phyloP scores from a whole-genome alignment of 2,797 vertebrate genomes.

The Vireo griseus region DNA sequence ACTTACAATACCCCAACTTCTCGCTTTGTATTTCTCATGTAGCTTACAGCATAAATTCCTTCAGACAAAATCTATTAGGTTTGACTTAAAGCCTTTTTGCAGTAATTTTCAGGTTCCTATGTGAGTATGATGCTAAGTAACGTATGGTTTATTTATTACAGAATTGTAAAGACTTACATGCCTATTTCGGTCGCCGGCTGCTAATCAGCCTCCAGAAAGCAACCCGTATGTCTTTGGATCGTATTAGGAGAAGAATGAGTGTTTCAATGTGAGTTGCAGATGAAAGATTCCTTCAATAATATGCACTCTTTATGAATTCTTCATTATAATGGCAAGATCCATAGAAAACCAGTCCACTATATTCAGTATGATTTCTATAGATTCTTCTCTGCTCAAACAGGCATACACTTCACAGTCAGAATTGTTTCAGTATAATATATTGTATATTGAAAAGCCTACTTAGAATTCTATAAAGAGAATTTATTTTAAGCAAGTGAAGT shows the following conservation, averaged over 20 bases:
- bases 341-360: not conserved
- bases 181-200: conserved; percentile 76
- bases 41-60: not conserved
- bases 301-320: not conserved
- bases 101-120: not conserved
- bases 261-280: conserved; percentile 70
- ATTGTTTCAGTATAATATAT: not conserved
- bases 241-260: conserved; percentile 78
- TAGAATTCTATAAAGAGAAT: not conserved
- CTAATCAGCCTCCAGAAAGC: conserved; percentile 79
- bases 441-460: not conserved
- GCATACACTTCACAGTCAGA: not conserved
- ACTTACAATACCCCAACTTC: not conserved
- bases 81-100: not conserved
- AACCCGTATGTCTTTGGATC: conserved; percentile 77
- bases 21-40: not conserved
- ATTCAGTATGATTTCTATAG: not conserved
- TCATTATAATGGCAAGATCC: not conserved
- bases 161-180: conserved; percentile 77
- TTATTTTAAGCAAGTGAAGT: not conserved
- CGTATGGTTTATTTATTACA: conserved; percentile 43
- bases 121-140: not conserved
- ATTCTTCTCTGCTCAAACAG: not conserved
- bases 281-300: not conserved
- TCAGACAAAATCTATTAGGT: not conserved